These are phyloP conservation scores for Leucoptera coffeella DNA, from an alignment of 2,888 invertebrate genomes.

Conservation along the genomic window DNA sequence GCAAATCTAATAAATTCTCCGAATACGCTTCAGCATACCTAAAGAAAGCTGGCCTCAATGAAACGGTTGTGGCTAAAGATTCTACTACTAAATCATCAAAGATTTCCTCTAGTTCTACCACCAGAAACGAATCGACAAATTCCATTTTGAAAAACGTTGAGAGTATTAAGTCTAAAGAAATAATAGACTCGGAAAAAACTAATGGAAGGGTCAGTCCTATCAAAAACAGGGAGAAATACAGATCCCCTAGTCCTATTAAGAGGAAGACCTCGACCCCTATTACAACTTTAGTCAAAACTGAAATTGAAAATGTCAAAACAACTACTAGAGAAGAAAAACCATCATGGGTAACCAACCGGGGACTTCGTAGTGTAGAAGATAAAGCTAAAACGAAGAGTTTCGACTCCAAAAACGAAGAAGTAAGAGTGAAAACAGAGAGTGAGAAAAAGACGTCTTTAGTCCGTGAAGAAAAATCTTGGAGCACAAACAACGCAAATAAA, in stretches of 20 bases:
- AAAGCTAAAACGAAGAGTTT: not conserved
- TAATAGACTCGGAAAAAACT: not conserved
- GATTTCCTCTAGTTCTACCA: not conserved
- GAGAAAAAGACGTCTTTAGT: constrained; percentile 13
- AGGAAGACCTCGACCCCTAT: not conserved
- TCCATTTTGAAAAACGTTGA: not conserved
- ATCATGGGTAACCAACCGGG: not conserved
- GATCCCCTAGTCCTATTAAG: not conserved
- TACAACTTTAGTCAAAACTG: not conserved
- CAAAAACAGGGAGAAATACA: not conserved
- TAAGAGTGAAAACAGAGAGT: not conserved
- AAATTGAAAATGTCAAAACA: constrained; percentile 9
- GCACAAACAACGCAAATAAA: constrained; percentile 53
- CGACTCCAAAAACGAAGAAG: not conserved
- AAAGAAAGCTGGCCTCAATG: constrained; percentile 37
- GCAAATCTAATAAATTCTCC: constrained; percentile 31
- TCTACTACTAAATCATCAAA: not conserved
- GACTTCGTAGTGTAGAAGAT: not conserved
- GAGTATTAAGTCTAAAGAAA: not conserved
- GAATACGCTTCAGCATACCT: constrained; percentile 45
- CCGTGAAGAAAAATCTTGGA: constrained; percentile 54
- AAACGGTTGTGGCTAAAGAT: constrained; percentile 6
- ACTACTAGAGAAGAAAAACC: constrained; percentile 15
- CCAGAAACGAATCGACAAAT: not conserved
- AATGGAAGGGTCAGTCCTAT: not conserved